Evolutionary conservation across 2,888 invertebrate genomes (phyloP).

Genomic region (Oithona nana): DNA sequence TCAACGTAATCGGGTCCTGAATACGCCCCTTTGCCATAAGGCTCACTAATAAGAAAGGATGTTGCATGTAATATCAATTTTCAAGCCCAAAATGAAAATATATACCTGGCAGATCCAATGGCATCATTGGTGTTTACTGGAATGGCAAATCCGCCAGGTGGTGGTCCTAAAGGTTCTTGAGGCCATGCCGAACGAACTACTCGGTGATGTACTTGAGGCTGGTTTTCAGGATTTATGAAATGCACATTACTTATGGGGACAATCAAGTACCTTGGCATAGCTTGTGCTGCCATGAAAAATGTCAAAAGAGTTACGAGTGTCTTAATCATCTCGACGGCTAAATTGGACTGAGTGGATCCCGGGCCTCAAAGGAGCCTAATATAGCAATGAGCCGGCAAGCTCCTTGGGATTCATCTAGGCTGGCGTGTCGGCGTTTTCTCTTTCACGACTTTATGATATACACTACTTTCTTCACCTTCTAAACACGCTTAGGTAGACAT

Average conservation of each 20-base stretch:
- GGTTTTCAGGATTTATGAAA: background rate
- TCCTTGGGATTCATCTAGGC: background rate
- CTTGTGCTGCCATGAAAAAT: background rate
- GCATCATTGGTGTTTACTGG: too few relatives aligned
- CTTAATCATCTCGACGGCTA: background rate
- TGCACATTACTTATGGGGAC: constrained; percentile 17
- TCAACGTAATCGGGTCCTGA: constrained; percentile 19
- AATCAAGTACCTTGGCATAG: constrained; percentile 10
- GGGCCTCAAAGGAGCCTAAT: background rate
- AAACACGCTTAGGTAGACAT: too few relatives aligned
- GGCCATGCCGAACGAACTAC: background rate
- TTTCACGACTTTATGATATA: too few relatives aligned
- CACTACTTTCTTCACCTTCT: too few relatives aligned
- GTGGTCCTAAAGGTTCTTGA: background rate
- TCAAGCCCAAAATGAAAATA: too few relatives aligned
- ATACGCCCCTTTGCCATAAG: too few relatives aligned
- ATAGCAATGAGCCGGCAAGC: background rate
- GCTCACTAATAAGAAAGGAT: too few relatives aligned
- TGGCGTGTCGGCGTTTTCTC: too few relatives aligned
- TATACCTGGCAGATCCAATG: too few relatives aligned
- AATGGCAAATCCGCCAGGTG: too few relatives aligned
- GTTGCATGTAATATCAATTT: too few relatives aligned
- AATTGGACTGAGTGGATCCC: too few relatives aligned
- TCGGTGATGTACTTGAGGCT: background rate
- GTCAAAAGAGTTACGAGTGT: background rate